These are phyloP conservation scores for Sander lucioperca DNA, from an alignment of 2,113 vertebrate species.

Conservation along the genomic window DNA sequence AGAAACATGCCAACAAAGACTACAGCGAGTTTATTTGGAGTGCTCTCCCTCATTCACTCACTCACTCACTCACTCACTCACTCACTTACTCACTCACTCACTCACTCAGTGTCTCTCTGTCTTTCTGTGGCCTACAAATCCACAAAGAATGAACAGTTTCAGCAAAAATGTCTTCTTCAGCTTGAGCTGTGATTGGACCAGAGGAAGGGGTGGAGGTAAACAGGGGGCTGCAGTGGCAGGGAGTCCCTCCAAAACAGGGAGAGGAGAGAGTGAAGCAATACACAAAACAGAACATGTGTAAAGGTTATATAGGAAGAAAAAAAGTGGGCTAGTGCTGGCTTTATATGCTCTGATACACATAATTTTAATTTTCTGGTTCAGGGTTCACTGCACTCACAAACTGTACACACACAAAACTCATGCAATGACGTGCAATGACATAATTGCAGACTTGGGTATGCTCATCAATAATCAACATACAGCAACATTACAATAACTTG, in stretches of 20 bases:
- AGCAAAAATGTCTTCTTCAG: slow-evolving; percentile 43
- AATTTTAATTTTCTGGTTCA: background rate
- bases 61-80: background rate
- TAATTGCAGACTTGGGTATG: background rate
- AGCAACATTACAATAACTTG: background rate
- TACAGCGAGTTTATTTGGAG: background rate
- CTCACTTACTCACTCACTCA: background rate
- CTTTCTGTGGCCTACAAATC: slow-evolving; percentile 41
- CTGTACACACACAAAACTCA: background rate
- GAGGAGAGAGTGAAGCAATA: slow-evolving; percentile 22
- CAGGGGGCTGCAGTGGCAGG: slow-evolving; percentile 13
- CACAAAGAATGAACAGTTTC: slow-evolving; percentile 59
- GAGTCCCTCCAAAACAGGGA: slow-evolving; percentile 24
- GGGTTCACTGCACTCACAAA: background rate
- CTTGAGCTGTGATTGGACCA: slow-evolving; percentile 68
- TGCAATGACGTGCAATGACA: background rate
- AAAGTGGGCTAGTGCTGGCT: background rate
- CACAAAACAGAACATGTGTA: background rate
- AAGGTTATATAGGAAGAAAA: background rate
- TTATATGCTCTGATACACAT: background rate
- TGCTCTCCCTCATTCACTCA: background rate
- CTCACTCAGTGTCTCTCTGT: slow-evolving; percentile 3
- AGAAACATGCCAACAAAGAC: background rate
- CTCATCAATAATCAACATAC: background rate
- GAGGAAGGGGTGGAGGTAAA: slow-evolving; percentile 63